Base-by-base conservation (phyloP, 2,888 invertebrate species). In the Sesamia inferens region DNA sequence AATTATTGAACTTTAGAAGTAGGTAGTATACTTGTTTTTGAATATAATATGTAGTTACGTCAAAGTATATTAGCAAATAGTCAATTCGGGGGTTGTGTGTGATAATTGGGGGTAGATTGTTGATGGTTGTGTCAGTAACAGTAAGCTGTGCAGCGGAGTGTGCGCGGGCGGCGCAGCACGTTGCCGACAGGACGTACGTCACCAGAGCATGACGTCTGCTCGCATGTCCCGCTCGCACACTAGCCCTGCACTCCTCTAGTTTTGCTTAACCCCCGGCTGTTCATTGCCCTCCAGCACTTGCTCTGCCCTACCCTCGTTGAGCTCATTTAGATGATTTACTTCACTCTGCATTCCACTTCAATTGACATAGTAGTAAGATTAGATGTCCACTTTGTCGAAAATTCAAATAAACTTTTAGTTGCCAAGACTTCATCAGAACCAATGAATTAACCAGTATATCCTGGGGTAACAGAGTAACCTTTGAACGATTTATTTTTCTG, bases 121-220 rank as follows among this genome's bases (percentile, higher is more conserved):
- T 64, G 61, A 59, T 62, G 59, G 42, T 44, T 16, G 73, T 57
- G 48, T 58, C 19, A 51, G 64, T 61, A 87, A 88, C 89, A 89
- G 89, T 88, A 89, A 86, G 73, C 66, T 80, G 81, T 72, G 81
- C 76, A 68, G 84, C 78, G 78, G 80, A 81, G 72, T 66, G 76
- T 66, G 71, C 65, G 65, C 55, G 55, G 51, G 64, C 64, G 58
- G 78, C 82, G 79, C 85, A 87, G 89, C 90, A 90, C 91, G 90
- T 88, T 89, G 90, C 87, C 88, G 89, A 83, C 89, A 89, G 91
- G 90, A 90, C 90, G 89, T 90, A 93, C 93, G 92, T 93, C 94
- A 93, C 90, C 93, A 88, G 93, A 92, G 91, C 94, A 87, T 94
- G 93, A 94, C 94, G 94, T 93, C 90, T 90, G 87, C 79, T 83